Evolutionary conservation across 2,888 invertebrate species (phyloP).

Genomic region (Allolobophora icterica): DNA sequence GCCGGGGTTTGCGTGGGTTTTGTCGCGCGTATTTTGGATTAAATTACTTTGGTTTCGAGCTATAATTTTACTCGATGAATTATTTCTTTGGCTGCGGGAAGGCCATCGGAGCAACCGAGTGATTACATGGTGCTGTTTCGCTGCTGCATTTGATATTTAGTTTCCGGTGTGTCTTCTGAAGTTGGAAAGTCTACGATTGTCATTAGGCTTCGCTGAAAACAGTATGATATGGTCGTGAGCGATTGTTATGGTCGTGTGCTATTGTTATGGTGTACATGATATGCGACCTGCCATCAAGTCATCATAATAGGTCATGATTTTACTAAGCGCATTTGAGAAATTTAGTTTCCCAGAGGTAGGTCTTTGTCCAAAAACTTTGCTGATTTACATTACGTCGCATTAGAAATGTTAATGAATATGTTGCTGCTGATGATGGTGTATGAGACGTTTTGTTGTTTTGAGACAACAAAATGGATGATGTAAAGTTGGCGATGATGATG

Average conservation of each 20-base stretch:
- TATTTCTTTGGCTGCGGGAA: background rate
- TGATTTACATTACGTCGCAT: background rate
- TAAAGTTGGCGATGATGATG: background rate
- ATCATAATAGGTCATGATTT: background rate
- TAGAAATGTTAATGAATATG: background rate
- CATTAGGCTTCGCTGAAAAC: background rate
- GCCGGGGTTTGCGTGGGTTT: constrained; percentile 8
- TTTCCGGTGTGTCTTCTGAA: background rate
- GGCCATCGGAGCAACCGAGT: background rate
- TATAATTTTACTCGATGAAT: background rate
- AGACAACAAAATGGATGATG: background rate
- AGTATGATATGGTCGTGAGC: background rate
- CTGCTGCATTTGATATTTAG: background rate
- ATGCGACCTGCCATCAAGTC: background rate
- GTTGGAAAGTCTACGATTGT: background rate
- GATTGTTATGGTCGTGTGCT: background rate
- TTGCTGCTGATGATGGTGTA: background rate
- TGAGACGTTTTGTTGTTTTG: background rate
- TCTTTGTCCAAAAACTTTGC: background rate
- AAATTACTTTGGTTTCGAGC: background rate
- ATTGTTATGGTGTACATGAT: background rate
- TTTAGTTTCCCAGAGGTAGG: too few species aligned
- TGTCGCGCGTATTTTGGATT: constrained; percentile 2
- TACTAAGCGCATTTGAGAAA: background rate
- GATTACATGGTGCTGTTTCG: background rate